Evolutionary conservation across 2,797 vertebrate species (phyloP).

Genomic region (Nothura maculosa): DNA sequence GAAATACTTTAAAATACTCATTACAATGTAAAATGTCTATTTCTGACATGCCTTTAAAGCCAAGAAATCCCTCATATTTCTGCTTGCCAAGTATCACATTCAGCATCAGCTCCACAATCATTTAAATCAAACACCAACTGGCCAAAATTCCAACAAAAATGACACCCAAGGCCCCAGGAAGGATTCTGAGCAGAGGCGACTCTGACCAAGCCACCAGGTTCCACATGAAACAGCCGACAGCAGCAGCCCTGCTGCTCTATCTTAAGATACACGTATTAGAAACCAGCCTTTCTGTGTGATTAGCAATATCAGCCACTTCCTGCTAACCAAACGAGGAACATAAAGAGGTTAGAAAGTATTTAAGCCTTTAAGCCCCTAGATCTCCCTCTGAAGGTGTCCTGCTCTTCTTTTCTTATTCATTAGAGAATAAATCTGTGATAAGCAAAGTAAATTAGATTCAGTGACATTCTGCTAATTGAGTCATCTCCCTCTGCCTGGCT

Average conservation of each 20-base stretch:
- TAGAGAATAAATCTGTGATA: slow-evolving; percentile 86
- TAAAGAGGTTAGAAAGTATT: slow-evolving; percentile 33
- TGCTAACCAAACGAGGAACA: neutral
- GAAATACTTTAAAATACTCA: slow-evolving; percentile 22
- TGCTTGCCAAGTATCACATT: neutral
- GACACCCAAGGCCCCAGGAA: neutral
- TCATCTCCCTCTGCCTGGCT: slow-evolving; percentile 88
- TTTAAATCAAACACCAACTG: rapidly evolving
- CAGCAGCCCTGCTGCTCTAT: neutral
- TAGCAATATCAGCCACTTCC: neutral
- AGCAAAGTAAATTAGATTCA: slow-evolving; percentile 93
- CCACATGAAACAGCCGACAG: neutral
- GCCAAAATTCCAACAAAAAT: neutral
- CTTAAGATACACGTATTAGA: neutral
- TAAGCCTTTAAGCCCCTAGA: slow-evolving; percentile 71
- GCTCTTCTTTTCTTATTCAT: slow-evolving; percentile 76
- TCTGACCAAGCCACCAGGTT: neutral
- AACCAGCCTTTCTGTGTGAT: neutral
- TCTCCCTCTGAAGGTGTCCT: slow-evolving; percentile 78
- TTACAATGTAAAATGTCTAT: neutral
- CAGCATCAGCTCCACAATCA: neutral
- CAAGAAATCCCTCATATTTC: neutral
- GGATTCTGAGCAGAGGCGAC: neutral
- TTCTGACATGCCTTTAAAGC: neutral
- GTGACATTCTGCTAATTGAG: slow-evolving; percentile 96